Percentiles rank a stretch among this genome's conserved stretches.
These are phyloP conservation scores for Odontomyia ornata DNA, from an alignment of 2,888 invertebrate species.

Conservation along the genomic window DNA sequence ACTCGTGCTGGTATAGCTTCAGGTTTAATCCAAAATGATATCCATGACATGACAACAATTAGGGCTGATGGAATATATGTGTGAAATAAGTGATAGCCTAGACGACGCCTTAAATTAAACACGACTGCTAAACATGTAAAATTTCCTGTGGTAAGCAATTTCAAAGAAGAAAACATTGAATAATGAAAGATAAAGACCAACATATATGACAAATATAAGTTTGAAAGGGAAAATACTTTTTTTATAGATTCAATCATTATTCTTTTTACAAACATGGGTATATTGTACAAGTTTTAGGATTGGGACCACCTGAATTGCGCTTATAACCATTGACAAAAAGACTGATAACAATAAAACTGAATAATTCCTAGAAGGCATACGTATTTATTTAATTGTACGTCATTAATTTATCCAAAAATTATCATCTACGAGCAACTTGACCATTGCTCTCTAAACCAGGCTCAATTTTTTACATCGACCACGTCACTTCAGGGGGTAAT, in stretches of 20 bases:
- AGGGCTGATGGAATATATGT: slow-evolving; percentile 93
- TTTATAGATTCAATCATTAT: neutral
- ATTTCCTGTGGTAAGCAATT: slow-evolving; percentile 69
- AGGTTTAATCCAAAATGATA: slow-evolving; percentile 95
- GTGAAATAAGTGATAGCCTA: slow-evolving; percentile 92
- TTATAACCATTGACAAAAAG: neutral
- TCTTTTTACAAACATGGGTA: neutral
- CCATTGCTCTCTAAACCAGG: too few relatives aligned
- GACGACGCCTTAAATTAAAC: slow-evolving; percentile 85
- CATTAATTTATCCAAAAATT: too few relatives aligned
- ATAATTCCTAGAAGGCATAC: too few relatives aligned
- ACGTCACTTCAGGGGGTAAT: too few relatives aligned
- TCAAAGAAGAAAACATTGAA: neutral
- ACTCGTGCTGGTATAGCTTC: slow-evolving; percentile 94
- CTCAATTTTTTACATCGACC: too few relatives aligned
- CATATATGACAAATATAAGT: neutral
- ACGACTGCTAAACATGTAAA: slow-evolving; percentile 92
- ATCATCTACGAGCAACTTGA: too few relatives aligned
- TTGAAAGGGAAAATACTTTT: neutral
- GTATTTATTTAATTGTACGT: too few relatives aligned
- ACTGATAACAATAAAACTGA: neutral
- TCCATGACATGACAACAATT: slow-evolving; percentile 97
- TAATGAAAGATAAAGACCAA: too few relatives aligned
- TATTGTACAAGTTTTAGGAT: slow-evolving; percentile 36
- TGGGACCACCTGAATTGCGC: neutral